Evolutionary conservation across 2,113 vertebrate genomes (phyloP).

Genomic region (Athene noctua): DNA sequence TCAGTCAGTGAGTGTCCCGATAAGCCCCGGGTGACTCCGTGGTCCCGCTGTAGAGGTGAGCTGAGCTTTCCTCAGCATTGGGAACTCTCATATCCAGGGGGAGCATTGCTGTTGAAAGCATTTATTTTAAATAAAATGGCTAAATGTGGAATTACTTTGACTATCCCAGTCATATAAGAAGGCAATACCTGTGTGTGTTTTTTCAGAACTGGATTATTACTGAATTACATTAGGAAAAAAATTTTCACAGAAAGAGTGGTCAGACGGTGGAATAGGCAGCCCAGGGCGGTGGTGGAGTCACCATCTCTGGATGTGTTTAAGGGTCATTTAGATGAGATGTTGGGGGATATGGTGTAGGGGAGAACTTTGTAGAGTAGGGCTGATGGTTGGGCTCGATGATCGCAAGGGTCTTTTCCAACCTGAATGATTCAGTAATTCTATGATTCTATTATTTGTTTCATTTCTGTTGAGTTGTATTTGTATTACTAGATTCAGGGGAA

Average conservation of each 20-base stretch:
- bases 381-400: too few species aligned
- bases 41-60: background rate
- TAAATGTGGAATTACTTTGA: background rate
- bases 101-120: background rate
- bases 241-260: too few species aligned
- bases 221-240: too few species aligned
- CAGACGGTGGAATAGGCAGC: too few species aligned
- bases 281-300: too few species aligned
- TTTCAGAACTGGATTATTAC: background rate
- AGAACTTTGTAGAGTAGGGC: too few species aligned
- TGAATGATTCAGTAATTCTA: too few species aligned
- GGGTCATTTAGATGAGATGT: too few species aligned
- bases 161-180: background rate
- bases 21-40: fast-evolving
- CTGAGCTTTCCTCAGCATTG: fast-evolving
- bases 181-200: background rate
- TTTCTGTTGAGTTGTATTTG: background rate
- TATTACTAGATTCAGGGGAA: fast-evolving
- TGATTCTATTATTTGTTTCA: background rate
- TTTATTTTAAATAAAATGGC: background rate
- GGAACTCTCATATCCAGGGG: background rate
- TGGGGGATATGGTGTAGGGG: too few species aligned
- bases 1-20: fast-evolving
- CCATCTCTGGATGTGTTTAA: too few species aligned
- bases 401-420: too few species aligned